These are phyloP conservation scores for Ormyrus labotus DNA, from an alignment of 2,888 invertebrate genomes.

Conservation along the genomic window DNA sequence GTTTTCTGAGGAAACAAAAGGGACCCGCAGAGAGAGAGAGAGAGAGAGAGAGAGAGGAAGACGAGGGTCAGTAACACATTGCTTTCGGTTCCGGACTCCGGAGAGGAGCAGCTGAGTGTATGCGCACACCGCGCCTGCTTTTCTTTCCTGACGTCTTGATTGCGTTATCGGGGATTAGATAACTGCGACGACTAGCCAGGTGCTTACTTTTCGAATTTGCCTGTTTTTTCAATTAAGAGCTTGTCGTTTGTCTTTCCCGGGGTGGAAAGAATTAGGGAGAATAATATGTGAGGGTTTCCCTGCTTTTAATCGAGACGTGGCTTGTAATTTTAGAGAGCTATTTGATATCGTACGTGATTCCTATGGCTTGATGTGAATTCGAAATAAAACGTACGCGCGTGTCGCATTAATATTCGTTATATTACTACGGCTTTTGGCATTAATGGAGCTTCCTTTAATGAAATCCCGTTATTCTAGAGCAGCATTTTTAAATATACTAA, in stretches of 20 bases:
- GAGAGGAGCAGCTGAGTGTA: not conserved
- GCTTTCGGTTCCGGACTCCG: constrained; percentile 33
- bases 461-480: no score
- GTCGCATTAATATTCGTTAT: no score
- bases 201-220: not conserved
- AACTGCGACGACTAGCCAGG: not conserved
- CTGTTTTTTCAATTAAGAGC: no score
- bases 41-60: not conserved
- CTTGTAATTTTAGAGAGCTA: not conserved
- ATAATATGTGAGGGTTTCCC: no score
- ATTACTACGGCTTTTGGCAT: no score
- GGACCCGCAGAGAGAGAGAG: constrained; percentile 29
- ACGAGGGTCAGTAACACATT: constrained; percentile 44
- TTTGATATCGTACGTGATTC: not conserved
- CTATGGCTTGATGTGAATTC: constrained; percentile 9
- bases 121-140: not conserved
- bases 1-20: constrained; percentile 63
- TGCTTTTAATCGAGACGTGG: not conserved
- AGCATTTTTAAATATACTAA: no score
- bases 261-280: no score
- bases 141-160: constrained; percentile 7
- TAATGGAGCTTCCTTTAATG: no score
- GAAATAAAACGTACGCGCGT: no score
- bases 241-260: no score
- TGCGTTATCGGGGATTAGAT: constrained; percentile 7